Evolutionary conservation across 2,113 vertebrate species (phyloP), one percentile per base, ranked within the genome.

Genomic region (Condylura cristata): DNA sequence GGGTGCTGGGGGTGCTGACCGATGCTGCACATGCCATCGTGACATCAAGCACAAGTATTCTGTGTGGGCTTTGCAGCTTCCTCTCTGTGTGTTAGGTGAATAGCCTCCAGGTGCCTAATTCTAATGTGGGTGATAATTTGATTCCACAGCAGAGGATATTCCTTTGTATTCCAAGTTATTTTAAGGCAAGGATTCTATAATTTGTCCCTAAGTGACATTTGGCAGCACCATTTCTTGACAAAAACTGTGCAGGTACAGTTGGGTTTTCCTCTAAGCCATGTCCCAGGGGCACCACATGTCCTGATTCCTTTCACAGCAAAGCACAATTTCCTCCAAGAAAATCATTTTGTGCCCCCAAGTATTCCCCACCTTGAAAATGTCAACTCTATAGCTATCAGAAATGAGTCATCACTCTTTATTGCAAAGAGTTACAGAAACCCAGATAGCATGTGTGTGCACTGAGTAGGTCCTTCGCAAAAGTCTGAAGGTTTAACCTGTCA

Each of bases 131-230:
- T 60, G 86, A 89, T 75, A 63, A 74, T 39, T 88, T 75, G 83
- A 94, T 68, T 82, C 34, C 46, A 93, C 1, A 86, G 70, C n/a
- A 53, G 88, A 96, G 58, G 56, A 58, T 7, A 28, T 68, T 78
- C 26, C n/a, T 82, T 58, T 85, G 66, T n/a, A 72, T 82, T 87
- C 37, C n/a, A 90, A 92, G 51, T 72, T 83, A 93, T 48, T 66
- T 84, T 39, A 53, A 8, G 58, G 65, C 10, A 81, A 93, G 53
- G 93, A 82, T 86, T 86, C 53, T 41, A 61, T 17, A 46, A 60
- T 39, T 28, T 75, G 66, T 85, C 26, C 37, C 46, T n/a, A 84
- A 34, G 30, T 12, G 4, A 82, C 46, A 24, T 90, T 68, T 84
- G 46, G 61, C 66, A 90, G 85, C 58, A 10, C 14, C 20, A 32